Evolutionary conservation across 2,888 invertebrate genomes (phyloP).

Genomic region (Patella depressa): DNA sequence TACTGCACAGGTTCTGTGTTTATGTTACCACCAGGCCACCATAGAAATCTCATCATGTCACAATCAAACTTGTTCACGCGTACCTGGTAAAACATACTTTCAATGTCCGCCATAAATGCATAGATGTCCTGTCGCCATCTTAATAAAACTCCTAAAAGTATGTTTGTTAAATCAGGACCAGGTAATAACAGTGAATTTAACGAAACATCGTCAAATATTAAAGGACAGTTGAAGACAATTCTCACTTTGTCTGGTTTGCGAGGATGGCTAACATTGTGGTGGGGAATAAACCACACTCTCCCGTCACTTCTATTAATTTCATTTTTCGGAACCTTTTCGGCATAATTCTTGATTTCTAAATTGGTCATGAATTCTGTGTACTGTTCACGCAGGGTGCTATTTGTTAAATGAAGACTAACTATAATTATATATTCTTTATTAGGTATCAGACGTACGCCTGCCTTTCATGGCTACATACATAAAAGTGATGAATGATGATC

Average conservation of each 20-base stretch:
- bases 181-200: constrained; percentile 31
- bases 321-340: constrained; percentile 19
- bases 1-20: constrained; percentile 14
- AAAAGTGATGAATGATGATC: too few relatives aligned
- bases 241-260: constrained; percentile 27
- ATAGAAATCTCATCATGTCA: constrained; percentile 28
- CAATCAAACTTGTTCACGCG: constrained; percentile 26
- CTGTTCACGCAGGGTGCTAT: background rate
- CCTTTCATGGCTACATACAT: too few relatives aligned
- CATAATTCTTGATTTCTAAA: constrained; percentile 26
- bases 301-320: background rate
- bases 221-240: constrained; percentile 38
- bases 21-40: constrained; percentile 17
- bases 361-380: constrained; percentile 24
- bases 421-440: too few relatives aligned
- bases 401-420: too few relatives aligned
- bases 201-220: constrained; percentile 22
- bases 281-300: constrained; percentile 21
- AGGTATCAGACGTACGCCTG: too few relatives aligned
- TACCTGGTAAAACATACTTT: constrained; percentile 35
- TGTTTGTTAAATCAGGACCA: constrained; percentile 33
- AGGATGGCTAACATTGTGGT: constrained; percentile 16
- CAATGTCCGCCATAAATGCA: constrained; percentile 34
- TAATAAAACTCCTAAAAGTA: constrained; percentile 31
- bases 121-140: constrained; percentile 29